These are phyloP conservation scores for Tragelaphus scriptus DNA, from an alignment of 2,113 vertebrate species.

Conservation along the genomic window DNA sequence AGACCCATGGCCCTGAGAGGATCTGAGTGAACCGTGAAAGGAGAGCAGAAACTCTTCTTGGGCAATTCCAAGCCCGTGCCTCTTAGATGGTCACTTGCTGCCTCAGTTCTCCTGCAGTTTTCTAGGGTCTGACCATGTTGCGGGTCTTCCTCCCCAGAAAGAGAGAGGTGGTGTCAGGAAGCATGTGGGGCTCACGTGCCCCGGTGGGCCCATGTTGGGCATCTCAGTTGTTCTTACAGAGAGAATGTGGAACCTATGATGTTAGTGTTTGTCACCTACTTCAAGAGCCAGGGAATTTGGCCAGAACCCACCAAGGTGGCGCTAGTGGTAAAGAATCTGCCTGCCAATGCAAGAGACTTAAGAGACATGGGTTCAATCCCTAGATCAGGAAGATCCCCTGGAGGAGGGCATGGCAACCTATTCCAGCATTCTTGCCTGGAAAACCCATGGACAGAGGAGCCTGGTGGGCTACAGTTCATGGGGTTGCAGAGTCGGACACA, in stretches of 20 bases:
- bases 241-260: neutral
- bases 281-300: neutral
- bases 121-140: neutral
- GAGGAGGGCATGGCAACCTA: neutral
- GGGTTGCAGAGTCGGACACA: neutral
- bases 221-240: neutral
- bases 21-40: neutral
- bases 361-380: neutral
- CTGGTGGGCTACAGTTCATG: neutral
- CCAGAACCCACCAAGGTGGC: neutral
- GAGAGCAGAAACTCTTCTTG: neutral
- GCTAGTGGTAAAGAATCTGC: neutral
- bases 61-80: neutral
- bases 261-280: neutral
- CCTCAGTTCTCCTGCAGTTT: neutral
- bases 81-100: neutral
- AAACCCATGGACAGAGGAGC: neutral
- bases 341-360: neutral
- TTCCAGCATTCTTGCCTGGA: neutral
- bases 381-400: neutral
- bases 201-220: accelerated
- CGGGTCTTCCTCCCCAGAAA: neutral
- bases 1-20: neutral
- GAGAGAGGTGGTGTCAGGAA: neutral
- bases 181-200: neutral